Conservation (phyloP, 2,113 vertebrate species). For the Erythrocercus mccallii region DNA sequence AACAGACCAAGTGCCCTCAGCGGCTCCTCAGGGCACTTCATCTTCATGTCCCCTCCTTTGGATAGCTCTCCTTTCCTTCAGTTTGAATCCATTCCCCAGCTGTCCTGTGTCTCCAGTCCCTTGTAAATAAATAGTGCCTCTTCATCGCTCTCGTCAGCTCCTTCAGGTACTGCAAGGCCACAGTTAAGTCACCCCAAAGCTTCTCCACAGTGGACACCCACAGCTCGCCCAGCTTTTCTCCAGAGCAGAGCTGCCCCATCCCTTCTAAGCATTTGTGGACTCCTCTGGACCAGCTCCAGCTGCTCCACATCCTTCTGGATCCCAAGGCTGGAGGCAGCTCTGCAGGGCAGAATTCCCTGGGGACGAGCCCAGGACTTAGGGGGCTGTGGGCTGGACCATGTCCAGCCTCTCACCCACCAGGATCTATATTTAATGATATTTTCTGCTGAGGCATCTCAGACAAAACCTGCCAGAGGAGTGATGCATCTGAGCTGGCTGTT, state of each 20-base stretch:
- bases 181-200: neutral
- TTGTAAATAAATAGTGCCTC: neutral
- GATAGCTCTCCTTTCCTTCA: neutral
- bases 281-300: neutral
- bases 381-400: neutral
- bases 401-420: neutral
- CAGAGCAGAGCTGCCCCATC: neutral
- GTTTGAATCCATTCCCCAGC: neutral
- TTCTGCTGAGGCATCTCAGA: neutral
- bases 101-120: neutral
- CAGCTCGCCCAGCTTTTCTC: neutral
- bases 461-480: neutral
- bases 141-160: neutral
- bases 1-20: neutral
- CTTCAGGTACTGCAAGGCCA: neutral
- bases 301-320: neutral
- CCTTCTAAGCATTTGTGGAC: neutral
- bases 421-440: fast-evolving
- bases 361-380: neutral
- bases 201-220: neutral
- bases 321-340: neutral
- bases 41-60: neutral
- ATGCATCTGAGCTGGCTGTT: neutral
- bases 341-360: neutral
- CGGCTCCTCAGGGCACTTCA: neutral